Evolutionary conservation across 2,888 invertebrate species (phyloP), one percentile per base, ranked within the genome.

Genomic region (Sarcophaga rosellei): DNA sequence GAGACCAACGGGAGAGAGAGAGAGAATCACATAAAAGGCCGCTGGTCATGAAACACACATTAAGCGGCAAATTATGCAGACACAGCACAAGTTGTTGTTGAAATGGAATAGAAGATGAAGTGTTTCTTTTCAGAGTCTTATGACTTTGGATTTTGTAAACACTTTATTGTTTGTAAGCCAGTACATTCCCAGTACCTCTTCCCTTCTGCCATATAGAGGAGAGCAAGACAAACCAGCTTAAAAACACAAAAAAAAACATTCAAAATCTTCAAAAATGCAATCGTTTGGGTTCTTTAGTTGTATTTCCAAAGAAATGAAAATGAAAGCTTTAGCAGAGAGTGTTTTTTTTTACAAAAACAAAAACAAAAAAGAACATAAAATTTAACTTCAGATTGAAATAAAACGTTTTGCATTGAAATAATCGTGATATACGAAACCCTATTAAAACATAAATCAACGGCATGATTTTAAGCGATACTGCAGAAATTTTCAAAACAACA

Each of bases 51-150:
- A 86, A 87, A 81, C 79, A 86, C 81, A 86, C 87, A 86, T 86
- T 86, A 86, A 86, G 87, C 84, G 86, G 87, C 87, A 86, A 86
- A 84, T 86, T 86, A 83, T 87, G 87, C 87, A 87, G 82, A 83
- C 87, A 77, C 82, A 88, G 90, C 89, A 88, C 88, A 90, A 90
- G 82, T 83, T 82, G 82, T 83, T 82, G 80, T 81, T 74, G 83
- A 83, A 84, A 88, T 80, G 79, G 59, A 80, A 80, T 75, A 69
- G 73, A 82, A 82, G 76, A 75, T 65, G 73, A 82, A 82, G 76
- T 74, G 74, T 74, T 73, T 72, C 73, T 62, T 10, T 47, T 8
- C 8, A 5, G 17, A 25, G 15, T 63, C n/a, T 23, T 23, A 17
- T 23, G 20, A 3, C 4, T 15, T 47, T 15, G 11, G 11, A 15